These are phyloP conservation scores for Cygnus atratus DNA, from an alignment of 2,113 vertebrate species.

Conservation along the genomic window DNA sequence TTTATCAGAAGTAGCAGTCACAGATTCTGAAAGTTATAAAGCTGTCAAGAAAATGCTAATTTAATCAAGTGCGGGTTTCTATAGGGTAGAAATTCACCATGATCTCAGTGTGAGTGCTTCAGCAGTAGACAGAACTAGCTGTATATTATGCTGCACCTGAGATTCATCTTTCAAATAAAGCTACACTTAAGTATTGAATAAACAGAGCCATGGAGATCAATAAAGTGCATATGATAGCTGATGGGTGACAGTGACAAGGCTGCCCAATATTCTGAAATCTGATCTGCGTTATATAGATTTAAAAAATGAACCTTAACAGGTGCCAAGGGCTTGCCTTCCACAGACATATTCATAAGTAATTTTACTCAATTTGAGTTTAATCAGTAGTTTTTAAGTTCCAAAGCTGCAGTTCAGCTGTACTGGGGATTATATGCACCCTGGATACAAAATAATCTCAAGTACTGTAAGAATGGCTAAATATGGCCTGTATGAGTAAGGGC, in stretches of 20 bases:
- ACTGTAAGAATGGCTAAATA: neutral
- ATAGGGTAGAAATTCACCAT: neutral
- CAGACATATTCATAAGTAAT: neutral
- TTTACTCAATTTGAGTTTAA: neutral
- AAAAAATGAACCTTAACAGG: neutral
- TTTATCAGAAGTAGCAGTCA: slow-evolving; percentile 33
- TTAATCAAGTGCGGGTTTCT: slow-evolving; percentile 36
- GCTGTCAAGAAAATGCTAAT: slow-evolving; percentile 52
- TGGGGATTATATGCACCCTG: neutral
- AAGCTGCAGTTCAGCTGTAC: neutral
- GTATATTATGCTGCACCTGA: neutral
- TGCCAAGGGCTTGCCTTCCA: neutral
- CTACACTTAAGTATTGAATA: neutral
- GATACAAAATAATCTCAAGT: neutral
- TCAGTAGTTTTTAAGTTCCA: neutral
- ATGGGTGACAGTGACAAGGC: neutral
- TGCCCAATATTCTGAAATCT: neutral
- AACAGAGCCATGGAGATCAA: neutral
- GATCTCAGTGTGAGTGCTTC: neutral
- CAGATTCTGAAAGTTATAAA: slow-evolving; percentile 5
- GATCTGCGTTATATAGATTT: neutral
- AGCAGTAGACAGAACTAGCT: neutral
- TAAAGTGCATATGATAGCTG: neutral
- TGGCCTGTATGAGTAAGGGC: neutral
- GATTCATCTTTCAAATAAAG: neutral